Conservation (phyloP, 2,113 vertebrate genomes). For the Choloepus hoffmanni region DNA sequence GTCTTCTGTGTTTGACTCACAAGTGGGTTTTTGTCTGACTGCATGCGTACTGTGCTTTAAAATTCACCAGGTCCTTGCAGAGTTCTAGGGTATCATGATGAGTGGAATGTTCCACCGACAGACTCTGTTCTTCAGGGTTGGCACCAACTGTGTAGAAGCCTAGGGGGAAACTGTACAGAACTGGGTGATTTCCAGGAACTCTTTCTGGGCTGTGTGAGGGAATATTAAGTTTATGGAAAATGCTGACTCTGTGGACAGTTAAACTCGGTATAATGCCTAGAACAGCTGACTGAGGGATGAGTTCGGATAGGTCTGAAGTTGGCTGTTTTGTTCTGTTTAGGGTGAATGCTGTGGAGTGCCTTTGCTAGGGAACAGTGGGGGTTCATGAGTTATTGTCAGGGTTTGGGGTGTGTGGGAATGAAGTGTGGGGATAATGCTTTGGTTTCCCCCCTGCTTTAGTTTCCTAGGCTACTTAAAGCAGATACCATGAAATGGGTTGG, state of each 20-base stretch:
- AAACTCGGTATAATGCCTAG: not conserved
- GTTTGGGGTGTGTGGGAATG: not conserved
- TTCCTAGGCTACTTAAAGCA: too few species aligned
- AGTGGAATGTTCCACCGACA: not conserved
- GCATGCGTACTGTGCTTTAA: not conserved
- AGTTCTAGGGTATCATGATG: not conserved
- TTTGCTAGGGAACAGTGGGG: not conserved
- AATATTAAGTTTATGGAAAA: not conserved
- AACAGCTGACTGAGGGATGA: not conserved
- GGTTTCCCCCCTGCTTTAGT: not conserved
- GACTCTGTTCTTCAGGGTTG: not conserved
- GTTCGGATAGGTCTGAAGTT: not conserved
- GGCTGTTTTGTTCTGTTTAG: not conserved
- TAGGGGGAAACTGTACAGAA: not conserved
- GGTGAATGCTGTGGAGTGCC: not conserved
- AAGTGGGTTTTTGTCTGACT: constrained; percentile 26
- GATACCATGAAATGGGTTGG: too few species aligned
- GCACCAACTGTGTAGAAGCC: not conserved
- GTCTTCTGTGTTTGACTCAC: constrained; percentile 36
- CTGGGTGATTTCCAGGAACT: not conserved
- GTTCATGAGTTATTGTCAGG: not conserved
- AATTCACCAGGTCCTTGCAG: not conserved
- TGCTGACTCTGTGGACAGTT: not conserved
- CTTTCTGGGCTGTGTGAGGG: not conserved
- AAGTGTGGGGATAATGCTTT: not conserved